Evolutionary conservation across 2,113 vertebrate genomes (phyloP), one percentile per base, ranked within the genome.

Genomic region (Sinosuthora webbiana): DNA sequence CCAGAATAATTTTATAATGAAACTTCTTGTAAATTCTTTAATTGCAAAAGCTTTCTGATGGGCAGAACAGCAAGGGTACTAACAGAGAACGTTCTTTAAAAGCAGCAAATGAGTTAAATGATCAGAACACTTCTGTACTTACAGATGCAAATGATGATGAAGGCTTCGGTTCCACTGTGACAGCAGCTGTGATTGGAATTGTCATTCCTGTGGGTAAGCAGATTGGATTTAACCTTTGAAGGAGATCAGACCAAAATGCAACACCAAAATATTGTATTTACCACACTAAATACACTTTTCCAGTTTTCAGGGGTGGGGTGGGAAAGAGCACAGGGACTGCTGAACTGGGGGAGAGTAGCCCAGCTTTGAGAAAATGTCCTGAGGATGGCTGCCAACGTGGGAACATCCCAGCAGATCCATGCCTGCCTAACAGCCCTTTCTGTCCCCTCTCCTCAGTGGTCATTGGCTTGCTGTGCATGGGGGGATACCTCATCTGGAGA

Each of bases 401-500:
- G 73, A 44, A 24, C 28, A 44, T 35, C 16, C 22, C 70, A 41
- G 59, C 41, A 56, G 39, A 53, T 21, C 16, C 37, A 3, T 13
- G 18, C 37, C 35, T 74, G 15, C 31, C 47, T 91, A 28, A 87
- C 14, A 11, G 83, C 70, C 60, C 64, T 62, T 59, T 68, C 70
- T 74, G 53, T 57, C 70, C 71, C 33, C 37, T 90, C 37, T 85
- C 97, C 96, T 97, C 97, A 99, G 99, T 98, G 98, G 98, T 99
- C 89, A 98, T 99, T 87, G 98, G 98, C 81, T 95, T 99, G 64
- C 98, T 99, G 85, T 99, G 99, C 97, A 98, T 98, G 93, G 99
- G 98, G 23, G 99, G 99, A 53, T 99, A 99, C 97, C 99, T 99
- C 98, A 98, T 99, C 81, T 99, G 99, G 99, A 98, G 99, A 89